These are phyloP conservation scores for Melanotaenia trifasciata DNA, from an alignment of 2,797 vertebrate genomes.

Conservation along the genomic window DNA sequence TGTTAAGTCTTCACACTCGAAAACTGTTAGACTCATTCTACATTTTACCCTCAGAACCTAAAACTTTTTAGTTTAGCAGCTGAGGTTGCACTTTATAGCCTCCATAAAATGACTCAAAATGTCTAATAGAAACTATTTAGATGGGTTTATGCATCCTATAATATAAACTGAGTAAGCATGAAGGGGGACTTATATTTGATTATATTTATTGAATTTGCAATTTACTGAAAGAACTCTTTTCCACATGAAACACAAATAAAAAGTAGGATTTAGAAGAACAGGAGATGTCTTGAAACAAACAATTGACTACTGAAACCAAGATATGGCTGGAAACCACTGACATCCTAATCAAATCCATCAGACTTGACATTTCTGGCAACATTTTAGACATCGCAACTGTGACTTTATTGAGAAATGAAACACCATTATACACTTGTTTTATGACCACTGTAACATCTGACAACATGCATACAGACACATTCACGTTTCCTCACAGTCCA, in stretches of 20 bases:
- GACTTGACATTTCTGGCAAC: no score
- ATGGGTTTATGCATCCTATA: not conserved
- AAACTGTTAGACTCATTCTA: conserved; percentile 34
- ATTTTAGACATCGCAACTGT: no score
- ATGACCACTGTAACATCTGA: no score
- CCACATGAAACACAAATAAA: not conserved
- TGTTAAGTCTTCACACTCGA: conserved; percentile 32
- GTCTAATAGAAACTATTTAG: not conserved
- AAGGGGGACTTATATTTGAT: not conserved
- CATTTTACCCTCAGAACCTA: conserved; percentile 13
- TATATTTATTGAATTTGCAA: not conserved
- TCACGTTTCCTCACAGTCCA: no score
- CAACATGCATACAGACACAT: no score
- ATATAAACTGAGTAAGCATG: not conserved
- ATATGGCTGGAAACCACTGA: no score
- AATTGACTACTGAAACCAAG: no score
- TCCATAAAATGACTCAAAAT: not conserved
- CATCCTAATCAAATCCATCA: no score
- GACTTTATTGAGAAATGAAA: no score
- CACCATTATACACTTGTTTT: no score
- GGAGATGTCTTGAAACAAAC: not conserved
- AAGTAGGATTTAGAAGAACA: not conserved
- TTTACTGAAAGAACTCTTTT: not conserved
- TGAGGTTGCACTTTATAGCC: not conserved
- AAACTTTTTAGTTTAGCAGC: not conserved